A percentile compares a stretch with the other conserved stretches of the same genome.
phyloP scores from a whole-genome alignment of 1,140 invertebrate species.

The Brachionus sp. region DNA sequence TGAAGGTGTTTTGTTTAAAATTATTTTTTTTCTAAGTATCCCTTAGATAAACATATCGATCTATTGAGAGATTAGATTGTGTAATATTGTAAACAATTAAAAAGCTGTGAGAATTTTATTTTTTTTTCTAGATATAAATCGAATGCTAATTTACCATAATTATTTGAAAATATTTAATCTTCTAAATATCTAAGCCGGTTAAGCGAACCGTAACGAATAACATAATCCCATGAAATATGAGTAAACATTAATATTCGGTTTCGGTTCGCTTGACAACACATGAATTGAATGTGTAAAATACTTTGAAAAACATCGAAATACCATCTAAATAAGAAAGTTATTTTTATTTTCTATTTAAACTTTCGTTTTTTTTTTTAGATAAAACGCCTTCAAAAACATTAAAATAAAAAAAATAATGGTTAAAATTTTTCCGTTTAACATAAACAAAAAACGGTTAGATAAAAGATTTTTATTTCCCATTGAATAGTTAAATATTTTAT shows the following conservation, averaged over 20 bases:
- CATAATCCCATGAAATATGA: not conserved
- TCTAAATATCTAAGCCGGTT: conserved; percentile 8
- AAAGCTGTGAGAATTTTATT: not conserved
- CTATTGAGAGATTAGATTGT: not conserved
- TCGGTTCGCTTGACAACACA: conserved; percentile 4
- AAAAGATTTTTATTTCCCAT: not conserved
- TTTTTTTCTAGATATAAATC: not conserved
- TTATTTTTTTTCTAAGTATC: not conserved
- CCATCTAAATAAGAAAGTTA: not conserved
- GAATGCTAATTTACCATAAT: not conserved
- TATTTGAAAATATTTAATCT: conserved; percentile 15
- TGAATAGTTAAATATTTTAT: not conserved
- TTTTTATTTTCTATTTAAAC: not conserved
- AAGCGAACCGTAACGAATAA: not conserved
- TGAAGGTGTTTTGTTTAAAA: conserved; percentile 18
- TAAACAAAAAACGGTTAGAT: not conserved
- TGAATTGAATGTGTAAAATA: conserved; percentile 11
- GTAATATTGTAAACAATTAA: not conserved
- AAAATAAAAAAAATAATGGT: not conserved
- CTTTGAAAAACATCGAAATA: not conserved
- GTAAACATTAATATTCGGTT: conserved; percentile 21
- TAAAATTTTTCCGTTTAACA: not conserved
- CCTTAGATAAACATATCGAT: not conserved
- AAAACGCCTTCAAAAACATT: not conserved
- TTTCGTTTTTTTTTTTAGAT: not conserved